Evolutionary conservation across 2,797 vertebrate species (phyloP).

Genomic region (Tiaroga cobitis): DNA sequence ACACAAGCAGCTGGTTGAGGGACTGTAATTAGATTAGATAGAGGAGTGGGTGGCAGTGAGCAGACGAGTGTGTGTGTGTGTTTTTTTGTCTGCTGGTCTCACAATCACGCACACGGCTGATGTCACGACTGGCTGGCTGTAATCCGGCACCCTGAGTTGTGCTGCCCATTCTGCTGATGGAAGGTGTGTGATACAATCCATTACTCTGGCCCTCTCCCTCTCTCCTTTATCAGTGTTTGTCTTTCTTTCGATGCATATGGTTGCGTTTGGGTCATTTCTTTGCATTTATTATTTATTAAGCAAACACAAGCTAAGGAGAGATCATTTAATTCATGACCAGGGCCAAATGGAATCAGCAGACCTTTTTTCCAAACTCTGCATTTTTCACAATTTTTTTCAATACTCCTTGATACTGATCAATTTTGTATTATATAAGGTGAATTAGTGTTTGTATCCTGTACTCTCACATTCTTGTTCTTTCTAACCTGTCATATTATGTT

Average conservation of each 20-base stretch:
- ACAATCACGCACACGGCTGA: conserved; percentile 26
- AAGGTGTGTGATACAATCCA: conserved; percentile 1
- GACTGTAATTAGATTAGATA: conserved; percentile 40
- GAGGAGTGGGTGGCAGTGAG: conserved; percentile 1
- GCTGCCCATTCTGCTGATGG: conserved; percentile 13
- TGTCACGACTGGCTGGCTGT: conserved; percentile 43
- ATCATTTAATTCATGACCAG: background rate
- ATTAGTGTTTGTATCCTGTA: background rate
- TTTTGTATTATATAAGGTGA: background rate
- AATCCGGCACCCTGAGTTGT: conserved; percentile 10
- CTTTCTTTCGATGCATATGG: background rate
- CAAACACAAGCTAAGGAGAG: background rate
- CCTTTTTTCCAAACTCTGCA: background rate
- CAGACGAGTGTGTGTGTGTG: background rate
- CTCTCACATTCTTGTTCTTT: background rate
- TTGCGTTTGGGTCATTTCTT: background rate
- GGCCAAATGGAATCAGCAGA: background rate
- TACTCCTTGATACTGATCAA: background rate
- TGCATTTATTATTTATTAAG: background rate
- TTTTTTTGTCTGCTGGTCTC: conserved; percentile 19
- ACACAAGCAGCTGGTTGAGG: conserved; percentile 33
- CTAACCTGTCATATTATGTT: background rate
- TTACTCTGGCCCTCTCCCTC: background rate
- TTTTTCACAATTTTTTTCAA: background rate
- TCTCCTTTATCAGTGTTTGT: background rate